A percentile compares a stretch with the other conserved stretches of the same genome.
Conservation (phyloP, 64 coral and sea anemone genomes). For the Porites lutea region DNA sequence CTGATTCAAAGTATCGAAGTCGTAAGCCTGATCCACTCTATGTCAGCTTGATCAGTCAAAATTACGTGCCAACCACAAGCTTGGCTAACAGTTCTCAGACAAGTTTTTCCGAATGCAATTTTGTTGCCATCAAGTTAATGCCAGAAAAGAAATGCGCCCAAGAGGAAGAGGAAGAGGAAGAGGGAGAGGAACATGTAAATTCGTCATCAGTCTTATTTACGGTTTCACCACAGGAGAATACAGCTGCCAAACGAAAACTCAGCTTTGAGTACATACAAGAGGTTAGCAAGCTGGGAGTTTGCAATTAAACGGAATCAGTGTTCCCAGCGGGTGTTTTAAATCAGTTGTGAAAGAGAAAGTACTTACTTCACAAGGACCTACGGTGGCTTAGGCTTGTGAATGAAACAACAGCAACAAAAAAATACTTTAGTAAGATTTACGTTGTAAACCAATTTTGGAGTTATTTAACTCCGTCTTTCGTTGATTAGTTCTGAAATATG, state of each 20-base stretch:
- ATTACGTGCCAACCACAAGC: neutral
- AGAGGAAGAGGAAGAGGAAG: neutral
- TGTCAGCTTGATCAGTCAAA: neutral
- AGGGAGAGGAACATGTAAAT: neutral
- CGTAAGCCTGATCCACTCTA: constrained; percentile 15
- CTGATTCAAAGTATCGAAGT: neutral
- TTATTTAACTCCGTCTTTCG: no score
- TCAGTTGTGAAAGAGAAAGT: no score
- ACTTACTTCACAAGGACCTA: no score
- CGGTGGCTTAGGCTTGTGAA: no score
- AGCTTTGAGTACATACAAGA: constrained; percentile 52
- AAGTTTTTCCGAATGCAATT: neutral
- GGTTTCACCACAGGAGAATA: neutral
- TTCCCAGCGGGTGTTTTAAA: no score
- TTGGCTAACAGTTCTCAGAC: neutral
- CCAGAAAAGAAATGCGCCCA: neutral
- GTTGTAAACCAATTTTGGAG: no score
- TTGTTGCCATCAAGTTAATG: neutral
- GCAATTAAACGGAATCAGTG: neutral
- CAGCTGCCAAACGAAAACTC: constrained; percentile 29
- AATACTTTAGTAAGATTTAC: no score
- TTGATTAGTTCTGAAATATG: no score
- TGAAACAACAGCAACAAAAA: no score
- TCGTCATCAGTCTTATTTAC: neutral
- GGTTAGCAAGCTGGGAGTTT: constrained; percentile 3